These are phyloP conservation scores for Pollenia amentaria DNA, from an alignment of 2,888 invertebrate genomes.

Conservation along the genomic window DNA sequence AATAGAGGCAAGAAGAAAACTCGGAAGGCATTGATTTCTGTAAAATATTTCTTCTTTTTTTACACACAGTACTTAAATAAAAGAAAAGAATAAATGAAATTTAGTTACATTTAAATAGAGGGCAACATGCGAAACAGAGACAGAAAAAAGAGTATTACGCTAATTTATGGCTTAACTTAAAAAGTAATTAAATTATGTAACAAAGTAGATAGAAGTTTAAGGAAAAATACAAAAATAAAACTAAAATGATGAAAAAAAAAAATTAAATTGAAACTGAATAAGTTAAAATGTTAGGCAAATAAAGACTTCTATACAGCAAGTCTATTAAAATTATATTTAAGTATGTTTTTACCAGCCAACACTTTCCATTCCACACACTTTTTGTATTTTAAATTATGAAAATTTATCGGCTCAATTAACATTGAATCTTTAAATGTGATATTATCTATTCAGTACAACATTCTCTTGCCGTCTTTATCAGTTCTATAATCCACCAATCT, in stretches of 20 bases:
- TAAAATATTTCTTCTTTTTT: conserved; percentile 13
- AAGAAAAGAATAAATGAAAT: conserved; percentile 52
- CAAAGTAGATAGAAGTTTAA: conserved; percentile 34
- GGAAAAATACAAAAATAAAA: background rate
- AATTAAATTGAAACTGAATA: conserved; percentile 42
- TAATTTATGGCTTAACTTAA: conserved; percentile 74
- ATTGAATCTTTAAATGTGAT: conserved; percentile 70
- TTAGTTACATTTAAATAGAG: conserved; percentile 61
- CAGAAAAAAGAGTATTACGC: conserved; percentile 23
- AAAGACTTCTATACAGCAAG: conserved; percentile 26
- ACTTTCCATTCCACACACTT: background rate
- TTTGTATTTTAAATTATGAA: conserved; percentile 20
- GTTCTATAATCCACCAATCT: background rate
- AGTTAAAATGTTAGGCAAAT: conserved; percentile 9
- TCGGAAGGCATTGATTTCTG: conserved; percentile 47
- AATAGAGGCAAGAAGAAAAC: background rate
- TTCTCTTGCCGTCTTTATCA: background rate
- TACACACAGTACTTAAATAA: conserved; percentile 51
- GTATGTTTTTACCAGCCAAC: background rate
- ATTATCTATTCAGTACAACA: conserved; percentile 42
- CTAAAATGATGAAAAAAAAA: background rate
- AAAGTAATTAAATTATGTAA: conserved; percentile 73
- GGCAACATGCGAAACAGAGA: background rate
- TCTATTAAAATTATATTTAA: conserved; percentile 47
- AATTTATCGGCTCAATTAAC: conserved; percentile 75